Evolutionary conservation across 2,888 invertebrate species (phyloP), one percentile per base, ranked within the genome.

Genomic region (Agrochola circellaris): DNA sequence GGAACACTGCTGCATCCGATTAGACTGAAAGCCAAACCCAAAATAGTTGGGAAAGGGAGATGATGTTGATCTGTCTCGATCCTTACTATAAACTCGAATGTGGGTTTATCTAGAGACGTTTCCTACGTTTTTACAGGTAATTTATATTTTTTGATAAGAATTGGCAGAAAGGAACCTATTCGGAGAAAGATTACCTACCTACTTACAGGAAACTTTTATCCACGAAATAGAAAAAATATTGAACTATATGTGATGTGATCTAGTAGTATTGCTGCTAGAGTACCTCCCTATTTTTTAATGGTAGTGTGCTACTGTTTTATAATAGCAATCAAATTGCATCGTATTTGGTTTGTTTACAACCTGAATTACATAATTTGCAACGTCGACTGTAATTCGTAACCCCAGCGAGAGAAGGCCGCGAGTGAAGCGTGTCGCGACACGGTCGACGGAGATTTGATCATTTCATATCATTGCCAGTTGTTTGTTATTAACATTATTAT

Each of bases 341-440:
- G 45, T 38, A 77, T 78, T 75, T 66, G 56, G 80, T 84, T 86
- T 89, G 85, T 89, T 89, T 89, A 89, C 84, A 78, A 86, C 80
- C 60, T 66, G 67, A 78, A 77, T 89, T 79, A 89, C 62, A 84
- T 88, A 87, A 89, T 85, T 85, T 75, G 67, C 77, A 66, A 64
- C 48, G 75, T 54, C 60, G 69, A 71, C 80, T 66, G 80, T 74
- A 64, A 75, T 70, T 79, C 69, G 78, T 84, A 81, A 82, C 78
- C 79, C 79, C 79, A 67, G 76, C 61, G 60, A 74, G 76, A 82
- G 89, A 89, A 90, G 90, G 90, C 82, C 86, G 80, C 79, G 78
- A 85, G 45, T 84, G 77, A 61, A 85, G 66, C 89, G 85, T 89
- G 83, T 85, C 88, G 76, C 73, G 89, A 86, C 84, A 89, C 89